A percentile compares a stretch with the other conserved stretches of the same genome.
Conservation (phyloP, 2,113 vertebrate genomes). For the Sapajus apella region DNA sequence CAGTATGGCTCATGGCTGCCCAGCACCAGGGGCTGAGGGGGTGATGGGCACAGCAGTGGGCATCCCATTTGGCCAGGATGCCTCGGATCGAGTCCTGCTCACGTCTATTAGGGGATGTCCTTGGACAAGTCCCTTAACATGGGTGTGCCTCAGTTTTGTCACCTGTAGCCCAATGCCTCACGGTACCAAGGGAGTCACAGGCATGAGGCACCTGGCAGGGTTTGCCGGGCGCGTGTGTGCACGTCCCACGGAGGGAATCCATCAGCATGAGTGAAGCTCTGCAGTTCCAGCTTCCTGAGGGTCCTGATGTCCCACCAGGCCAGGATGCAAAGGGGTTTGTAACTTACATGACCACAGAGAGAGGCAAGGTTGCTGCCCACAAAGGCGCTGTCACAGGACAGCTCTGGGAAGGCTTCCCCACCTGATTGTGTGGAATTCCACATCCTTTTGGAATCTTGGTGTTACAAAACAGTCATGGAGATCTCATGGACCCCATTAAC, state of each 20-base stretch:
- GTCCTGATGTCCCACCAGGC: neutral
- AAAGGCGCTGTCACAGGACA: neutral
- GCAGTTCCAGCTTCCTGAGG: fast-evolving
- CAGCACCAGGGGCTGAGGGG: neutral
- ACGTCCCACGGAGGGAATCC: fast-evolving
- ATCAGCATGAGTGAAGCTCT: fast-evolving
- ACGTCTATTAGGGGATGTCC: fast-evolving
- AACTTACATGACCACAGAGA: fast-evolving
- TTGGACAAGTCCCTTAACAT: neutral
- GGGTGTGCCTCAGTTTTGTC: neutral
- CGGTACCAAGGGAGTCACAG: fast-evolving
- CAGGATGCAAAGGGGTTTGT: neutral
- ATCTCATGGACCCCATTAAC: constrained; percentile 6
- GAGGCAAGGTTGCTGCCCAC: neutral
- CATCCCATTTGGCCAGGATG: neutral
- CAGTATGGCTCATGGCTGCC: fast-evolving
- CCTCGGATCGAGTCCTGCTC: neutral
- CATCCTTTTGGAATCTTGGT: neutral
- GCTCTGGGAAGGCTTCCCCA: fast-evolving
- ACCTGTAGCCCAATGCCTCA: neutral
- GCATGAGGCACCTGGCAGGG: no score
- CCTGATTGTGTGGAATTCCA: neutral
- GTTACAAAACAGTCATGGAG: constrained; percentile 1
- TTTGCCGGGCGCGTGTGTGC: fast-evolving
- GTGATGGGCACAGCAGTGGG: neutral